phyloP scores from a whole-genome alignment of 2,888 invertebrate species.

The Auanema sp. region DNA sequence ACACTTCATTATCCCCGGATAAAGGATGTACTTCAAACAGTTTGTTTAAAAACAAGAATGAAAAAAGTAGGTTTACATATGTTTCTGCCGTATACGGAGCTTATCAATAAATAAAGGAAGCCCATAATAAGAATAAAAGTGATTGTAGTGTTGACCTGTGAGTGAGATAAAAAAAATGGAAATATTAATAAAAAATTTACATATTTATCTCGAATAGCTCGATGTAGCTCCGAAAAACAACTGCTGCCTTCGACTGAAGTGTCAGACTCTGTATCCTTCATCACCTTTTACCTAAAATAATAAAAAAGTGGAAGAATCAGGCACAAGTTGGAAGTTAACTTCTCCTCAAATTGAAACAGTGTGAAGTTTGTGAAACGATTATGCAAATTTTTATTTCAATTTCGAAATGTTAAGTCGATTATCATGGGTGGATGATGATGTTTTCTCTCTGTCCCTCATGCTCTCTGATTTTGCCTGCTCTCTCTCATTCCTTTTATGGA shows the following conservation, averaged over 20 bases:
- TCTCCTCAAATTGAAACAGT: too few relatives aligned
- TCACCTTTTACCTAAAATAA: neutral
- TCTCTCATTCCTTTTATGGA: too few relatives aligned
- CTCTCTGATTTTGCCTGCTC: too few relatives aligned
- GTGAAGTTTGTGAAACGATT: too few relatives aligned
- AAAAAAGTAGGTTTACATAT: constrained; percentile 7
- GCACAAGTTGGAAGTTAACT: too few relatives aligned
- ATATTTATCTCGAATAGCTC: constrained; percentile 17
- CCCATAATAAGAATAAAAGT: constrained; percentile 4
- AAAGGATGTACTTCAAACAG: constrained; percentile 15
- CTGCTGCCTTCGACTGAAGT: neutral
- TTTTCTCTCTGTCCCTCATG: too few relatives aligned
- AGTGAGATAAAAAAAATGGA: too few relatives aligned
- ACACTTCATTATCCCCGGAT: constrained; percentile 2
- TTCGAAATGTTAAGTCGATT: too few relatives aligned
- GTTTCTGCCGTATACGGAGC: constrained; percentile 9
- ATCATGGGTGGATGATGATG: too few relatives aligned
- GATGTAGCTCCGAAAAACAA: constrained; percentile 9
- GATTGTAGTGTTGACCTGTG: constrained; percentile 1
- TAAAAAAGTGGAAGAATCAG: too few relatives aligned
- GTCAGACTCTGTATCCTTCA: neutral
- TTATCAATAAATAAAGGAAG: constrained; percentile 6
- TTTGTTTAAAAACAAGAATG: neutral
- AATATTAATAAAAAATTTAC: too few relatives aligned
- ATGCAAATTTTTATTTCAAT: too few relatives aligned